Conservation (phyloP, 2,113 vertebrate genomes). For the Chrysemys picta region DNA sequence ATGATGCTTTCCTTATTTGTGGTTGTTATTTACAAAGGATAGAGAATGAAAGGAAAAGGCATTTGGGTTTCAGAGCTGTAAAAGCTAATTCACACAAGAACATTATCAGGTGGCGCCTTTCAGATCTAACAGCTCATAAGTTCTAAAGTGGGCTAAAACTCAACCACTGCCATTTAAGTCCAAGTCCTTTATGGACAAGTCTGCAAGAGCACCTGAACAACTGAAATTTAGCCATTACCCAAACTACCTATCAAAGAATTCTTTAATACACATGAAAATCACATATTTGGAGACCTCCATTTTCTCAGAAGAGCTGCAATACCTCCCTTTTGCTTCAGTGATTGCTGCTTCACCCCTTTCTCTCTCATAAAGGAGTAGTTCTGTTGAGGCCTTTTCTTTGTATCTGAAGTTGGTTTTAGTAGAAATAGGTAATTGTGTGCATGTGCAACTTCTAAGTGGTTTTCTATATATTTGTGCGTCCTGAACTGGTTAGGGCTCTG, state of each 20-base stretch:
- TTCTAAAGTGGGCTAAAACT: constrained; percentile 55
- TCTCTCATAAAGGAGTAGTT: neutral
- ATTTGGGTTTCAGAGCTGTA: constrained; percentile 28
- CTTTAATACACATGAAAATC: constrained; percentile 39
- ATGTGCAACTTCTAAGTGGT: neutral
- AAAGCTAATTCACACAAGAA: constrained; percentile 61
- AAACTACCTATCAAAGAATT: constrained; percentile 20
- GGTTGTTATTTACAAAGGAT: constrained; percentile 57
- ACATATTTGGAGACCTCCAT: neutral
- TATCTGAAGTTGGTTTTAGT: neutral
- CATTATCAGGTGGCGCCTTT: constrained; percentile 56
- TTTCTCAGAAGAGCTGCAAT: neutral
- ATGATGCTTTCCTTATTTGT: constrained; percentile 10
- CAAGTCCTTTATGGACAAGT: constrained; percentile 53
- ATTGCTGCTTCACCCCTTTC: constrained; percentile 23
- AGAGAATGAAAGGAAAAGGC: constrained; percentile 16
- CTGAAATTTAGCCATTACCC: constrained; percentile 48
- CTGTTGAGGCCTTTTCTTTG: constrained; percentile 22
- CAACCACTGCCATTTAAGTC: constrained; percentile 49
- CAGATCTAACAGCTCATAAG: constrained; percentile 47
- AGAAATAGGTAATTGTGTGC: neutral
- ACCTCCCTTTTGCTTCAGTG: neutral
- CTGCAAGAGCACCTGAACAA: constrained; percentile 42
- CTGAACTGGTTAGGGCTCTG: neutral
- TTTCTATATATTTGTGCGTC: neutral